Evolutionary conservation across 2,888 invertebrate genomes (phyloP).

Genomic region (Ennomos erosarius): DNA sequence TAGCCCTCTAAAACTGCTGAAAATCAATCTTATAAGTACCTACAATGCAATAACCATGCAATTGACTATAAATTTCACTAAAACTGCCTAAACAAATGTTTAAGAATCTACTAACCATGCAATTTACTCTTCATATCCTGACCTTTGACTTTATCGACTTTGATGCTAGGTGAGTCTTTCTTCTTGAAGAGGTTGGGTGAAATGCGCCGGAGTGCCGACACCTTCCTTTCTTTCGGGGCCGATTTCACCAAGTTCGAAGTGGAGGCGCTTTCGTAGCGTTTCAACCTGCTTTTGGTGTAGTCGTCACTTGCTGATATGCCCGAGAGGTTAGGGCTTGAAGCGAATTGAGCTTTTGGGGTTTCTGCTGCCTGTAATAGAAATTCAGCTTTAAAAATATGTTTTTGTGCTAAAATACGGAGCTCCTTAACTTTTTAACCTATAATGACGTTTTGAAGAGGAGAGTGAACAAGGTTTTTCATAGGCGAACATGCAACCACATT

Average conservation of each 20-base stretch:
- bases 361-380: conserved; percentile 57
- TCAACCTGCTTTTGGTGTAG: conserved; percentile 53
- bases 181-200: conserved; percentile 70
- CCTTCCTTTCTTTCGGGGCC: conserved; percentile 55
- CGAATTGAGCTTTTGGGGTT: conserved; percentile 65
- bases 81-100: too few relatives aligned
- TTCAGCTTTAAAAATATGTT: too few relatives aligned
- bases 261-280: conserved; percentile 66
- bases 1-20: too few relatives aligned
- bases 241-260: conserved; percentile 59
- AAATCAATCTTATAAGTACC: too few relatives aligned
- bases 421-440: too few relatives aligned
- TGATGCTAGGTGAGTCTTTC: conserved; percentile 49
- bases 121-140: conserved; percentile 58
- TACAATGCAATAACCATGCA: too few relatives aligned
- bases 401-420: too few relatives aligned
- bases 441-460: too few relatives aligned
- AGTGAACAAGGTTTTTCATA: too few relatives aligned
- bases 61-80: too few relatives aligned
- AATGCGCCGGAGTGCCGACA: conserved; percentile 61
- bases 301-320: conserved; percentile 55
- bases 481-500: too few relatives aligned
- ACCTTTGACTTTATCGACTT: conserved; percentile 50
- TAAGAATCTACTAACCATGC: conserved; percentile 55
- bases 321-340: conserved; percentile 74